phyloP scores from a whole-genome alignment of 2,888 invertebrate species.

The Kuschelorhynchus macadamiae region DNA sequence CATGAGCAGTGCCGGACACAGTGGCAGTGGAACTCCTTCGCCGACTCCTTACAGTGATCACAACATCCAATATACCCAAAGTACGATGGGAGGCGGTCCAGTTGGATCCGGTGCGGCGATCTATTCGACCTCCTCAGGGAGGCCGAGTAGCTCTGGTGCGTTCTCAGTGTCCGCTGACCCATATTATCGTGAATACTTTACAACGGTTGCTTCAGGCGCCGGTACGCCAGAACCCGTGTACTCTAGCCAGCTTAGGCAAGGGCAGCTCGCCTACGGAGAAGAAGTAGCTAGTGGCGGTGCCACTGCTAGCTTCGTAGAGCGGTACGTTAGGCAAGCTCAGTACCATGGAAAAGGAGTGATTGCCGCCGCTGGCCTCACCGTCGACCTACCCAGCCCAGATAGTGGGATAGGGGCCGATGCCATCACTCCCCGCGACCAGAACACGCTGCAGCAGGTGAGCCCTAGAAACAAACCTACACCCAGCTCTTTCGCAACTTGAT shows the following conservation, averaged over 20 bases:
- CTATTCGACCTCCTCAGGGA: conserved; percentile 64
- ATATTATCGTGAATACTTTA: conserved; percentile 87
- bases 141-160: conserved; percentile 70
- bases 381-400: conserved; percentile 95
- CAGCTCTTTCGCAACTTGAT: conserved; percentile 26
- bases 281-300: conserved; percentile 72
- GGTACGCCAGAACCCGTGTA: conserved; percentile 73
- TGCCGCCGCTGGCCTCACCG: conserved; percentile 86
- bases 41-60: conserved; percentile 72
- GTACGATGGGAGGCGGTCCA: conserved; percentile 69
- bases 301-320: conserved; percentile 77
- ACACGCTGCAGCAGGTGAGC: conserved; percentile 90
- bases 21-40: conserved; percentile 75
- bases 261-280: conserved; percentile 73
- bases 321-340: conserved; percentile 70
- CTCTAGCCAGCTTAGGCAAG: conserved; percentile 67
- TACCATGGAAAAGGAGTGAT: conserved; percentile 83
- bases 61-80: conserved; percentile 61
- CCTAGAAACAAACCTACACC: conserved; percentile 54
- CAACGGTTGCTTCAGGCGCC: conserved; percentile 72
- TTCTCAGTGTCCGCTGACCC: conserved; percentile 79
- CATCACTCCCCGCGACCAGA: conserved; percentile 91
- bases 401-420: conserved; percentile 96
- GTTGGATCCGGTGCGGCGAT: conserved; percentile 67
- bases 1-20: conserved; percentile 67